These are phyloP conservation scores for Lacanobia oleracea DNA, from an alignment of 2,888 invertebrate species.

Conservation along the genomic window DNA sequence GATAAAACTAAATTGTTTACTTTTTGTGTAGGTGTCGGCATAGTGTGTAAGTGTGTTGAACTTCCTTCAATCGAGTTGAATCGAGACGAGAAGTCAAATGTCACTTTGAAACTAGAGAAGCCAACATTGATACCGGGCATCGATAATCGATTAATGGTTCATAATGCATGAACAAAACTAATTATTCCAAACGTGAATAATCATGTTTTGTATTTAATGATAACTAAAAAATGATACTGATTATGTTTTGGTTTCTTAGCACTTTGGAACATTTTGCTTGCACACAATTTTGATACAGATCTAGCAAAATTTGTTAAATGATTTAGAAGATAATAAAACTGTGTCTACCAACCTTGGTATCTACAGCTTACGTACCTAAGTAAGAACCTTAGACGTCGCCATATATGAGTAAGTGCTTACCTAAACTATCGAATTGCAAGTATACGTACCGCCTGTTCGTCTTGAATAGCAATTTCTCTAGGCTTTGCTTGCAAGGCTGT, in stretches of 20 bases:
- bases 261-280: neutral
- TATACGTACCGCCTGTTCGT: neutral
- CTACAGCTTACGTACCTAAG: no score
- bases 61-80: neutral
- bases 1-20: conserved; percentile 74
- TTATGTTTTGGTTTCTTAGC: neutral
- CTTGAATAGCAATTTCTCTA: neutral
- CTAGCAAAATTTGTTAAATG: neutral
- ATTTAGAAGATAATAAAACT: neutral
- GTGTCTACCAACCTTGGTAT: neutral
- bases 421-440: no score
- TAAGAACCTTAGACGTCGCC: no score
- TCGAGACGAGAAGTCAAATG: conserved; percentile 1
- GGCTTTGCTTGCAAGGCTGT: neutral
- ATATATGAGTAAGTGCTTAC: no score
- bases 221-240: conserved; percentile 4
- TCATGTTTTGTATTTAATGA: neutral
- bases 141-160: conserved; percentile 21
- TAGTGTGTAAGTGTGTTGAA: conserved; percentile 39
- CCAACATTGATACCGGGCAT: conserved; percentile 10
- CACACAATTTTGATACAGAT: neutral
- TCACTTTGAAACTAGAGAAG: conserved; percentile 17
- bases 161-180: conserved; percentile 20
- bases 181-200: conserved; percentile 28
- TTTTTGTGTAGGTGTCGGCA: conserved; percentile 76